Evolutionary conservation across 2,888 invertebrate genomes (phyloP).

Genomic region (Leptopterna dolabrata): DNA sequence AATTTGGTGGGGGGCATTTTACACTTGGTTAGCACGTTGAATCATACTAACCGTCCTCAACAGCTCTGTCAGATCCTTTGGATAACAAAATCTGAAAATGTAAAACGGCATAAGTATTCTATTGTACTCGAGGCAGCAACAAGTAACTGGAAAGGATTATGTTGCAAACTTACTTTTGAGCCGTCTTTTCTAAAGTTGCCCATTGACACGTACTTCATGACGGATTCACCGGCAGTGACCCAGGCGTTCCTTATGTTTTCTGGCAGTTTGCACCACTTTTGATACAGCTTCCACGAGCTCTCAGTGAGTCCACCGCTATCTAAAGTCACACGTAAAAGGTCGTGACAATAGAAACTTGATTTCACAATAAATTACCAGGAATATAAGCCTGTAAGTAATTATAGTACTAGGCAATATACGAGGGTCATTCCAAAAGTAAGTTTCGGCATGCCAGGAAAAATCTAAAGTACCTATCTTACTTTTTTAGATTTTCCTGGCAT

Average conservation of each 20-base stretch:
- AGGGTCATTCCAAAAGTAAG: too few species aligned
- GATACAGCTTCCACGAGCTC: conserved; percentile 84
- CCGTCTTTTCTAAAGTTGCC: not conserved
- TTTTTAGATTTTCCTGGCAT: too few species aligned
- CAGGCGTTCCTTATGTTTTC: conserved; percentile 79
- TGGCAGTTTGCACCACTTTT: conserved; percentile 85
- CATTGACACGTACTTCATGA: conserved; percentile 68
- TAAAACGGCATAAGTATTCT: not conserved
- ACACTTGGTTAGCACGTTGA: not conserved
- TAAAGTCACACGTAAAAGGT: not conserved
- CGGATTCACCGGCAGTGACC: conserved; percentile 84
- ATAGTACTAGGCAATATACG: too few species aligned
- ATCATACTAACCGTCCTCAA: not conserved
- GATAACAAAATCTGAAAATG: not conserved
- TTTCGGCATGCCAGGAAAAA: too few species aligned
- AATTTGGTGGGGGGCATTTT: not conserved
- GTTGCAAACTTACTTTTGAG: not conserved
- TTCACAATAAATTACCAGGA: too few species aligned
- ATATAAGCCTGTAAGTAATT: too few species aligned
- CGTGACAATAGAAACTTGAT: too few species aligned
- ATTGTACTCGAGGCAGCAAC: not conserved
- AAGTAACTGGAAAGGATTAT: too few species aligned
- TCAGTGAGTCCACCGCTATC: conserved; percentile 64
- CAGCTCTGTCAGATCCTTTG: not conserved
- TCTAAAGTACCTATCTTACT: too few species aligned